Evolutionary conservation across 2,888 invertebrate species (phyloP).

Genomic region (Patella ulyssiponensis): DNA sequence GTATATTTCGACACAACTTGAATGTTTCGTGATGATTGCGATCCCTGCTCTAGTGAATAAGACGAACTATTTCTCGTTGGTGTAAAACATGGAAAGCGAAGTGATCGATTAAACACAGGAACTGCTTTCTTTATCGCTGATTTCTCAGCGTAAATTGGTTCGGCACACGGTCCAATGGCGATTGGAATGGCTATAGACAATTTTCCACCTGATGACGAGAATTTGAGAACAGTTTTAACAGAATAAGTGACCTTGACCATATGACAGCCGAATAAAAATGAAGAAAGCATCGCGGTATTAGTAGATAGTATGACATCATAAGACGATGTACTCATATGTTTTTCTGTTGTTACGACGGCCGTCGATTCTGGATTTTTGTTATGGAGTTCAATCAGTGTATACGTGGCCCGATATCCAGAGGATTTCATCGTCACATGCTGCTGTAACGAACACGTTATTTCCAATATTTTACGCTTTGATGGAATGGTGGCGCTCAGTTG

Average conservation of each 20-base stretch:
- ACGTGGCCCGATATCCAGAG: constrained; percentile 40
- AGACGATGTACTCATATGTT: constrained; percentile 30
- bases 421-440: constrained; percentile 43
- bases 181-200: constrained; percentile 58
- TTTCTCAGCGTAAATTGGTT: constrained; percentile 45
- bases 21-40: constrained; percentile 29
- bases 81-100: constrained; percentile 61
- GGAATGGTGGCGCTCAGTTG: constrained; percentile 44
- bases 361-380: constrained; percentile 46
- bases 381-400: constrained; percentile 42
- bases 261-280: constrained; percentile 52
- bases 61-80: constrained; percentile 18
- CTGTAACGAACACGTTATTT: constrained; percentile 51
- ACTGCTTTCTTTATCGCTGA: constrained; percentile 42
- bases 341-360: constrained; percentile 32
- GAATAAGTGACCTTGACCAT: constrained; percentile 54
- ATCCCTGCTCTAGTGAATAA: constrained; percentile 12
- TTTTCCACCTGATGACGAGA: constrained; percentile 55
- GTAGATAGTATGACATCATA: constrained; percentile 59
- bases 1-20: constrained; percentile 36
- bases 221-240: constrained; percentile 51
- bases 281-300: constrained; percentile 54
- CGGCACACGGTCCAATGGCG: constrained; percentile 53
- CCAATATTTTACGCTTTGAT: constrained; percentile 48
- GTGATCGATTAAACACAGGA: constrained; percentile 59